Evolutionary conservation across 2,113 vertebrate genomes (phyloP).

Genomic region (Lethenteron reissneri): DNA sequence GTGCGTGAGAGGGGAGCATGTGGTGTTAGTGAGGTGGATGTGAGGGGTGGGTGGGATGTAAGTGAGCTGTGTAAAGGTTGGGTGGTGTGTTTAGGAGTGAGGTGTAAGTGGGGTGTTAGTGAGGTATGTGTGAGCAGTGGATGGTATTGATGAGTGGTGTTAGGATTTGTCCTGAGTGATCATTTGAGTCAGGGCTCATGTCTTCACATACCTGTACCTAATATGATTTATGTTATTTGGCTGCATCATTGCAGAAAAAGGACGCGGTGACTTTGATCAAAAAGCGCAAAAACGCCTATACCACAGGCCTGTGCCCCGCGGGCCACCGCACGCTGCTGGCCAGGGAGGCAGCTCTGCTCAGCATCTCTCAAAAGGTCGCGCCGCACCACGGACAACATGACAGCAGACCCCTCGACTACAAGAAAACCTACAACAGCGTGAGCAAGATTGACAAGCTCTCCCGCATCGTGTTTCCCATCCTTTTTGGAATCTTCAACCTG

Average conservation of each 20-base stretch:
- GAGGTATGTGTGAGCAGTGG: no score
- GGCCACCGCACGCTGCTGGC: constrained; percentile 44
- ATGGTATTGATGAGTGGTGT: no score
- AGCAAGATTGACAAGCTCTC: constrained; percentile 99
- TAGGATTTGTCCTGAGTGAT: no score
- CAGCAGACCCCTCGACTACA: constrained; percentile 56
- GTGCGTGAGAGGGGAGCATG: no score
- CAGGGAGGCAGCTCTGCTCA: constrained; percentile 65
- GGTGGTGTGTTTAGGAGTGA: no score
- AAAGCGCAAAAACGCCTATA: constrained; percentile 91
- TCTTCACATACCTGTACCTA: no score
- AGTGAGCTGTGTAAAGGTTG: no score
- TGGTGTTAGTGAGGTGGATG: no score
- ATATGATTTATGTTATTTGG: no score
- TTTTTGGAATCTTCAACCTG: constrained; percentile 95
- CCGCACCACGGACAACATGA: constrained; percentile 29
- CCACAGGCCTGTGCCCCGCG: constrained; percentile 93
- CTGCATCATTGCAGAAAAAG: constrained; percentile 42
- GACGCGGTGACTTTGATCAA: constrained; percentile 59
- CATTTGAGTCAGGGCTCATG: no score
- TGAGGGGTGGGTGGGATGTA: no score
- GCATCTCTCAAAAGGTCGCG: constrained; percentile 61
- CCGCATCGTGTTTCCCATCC: constrained; percentile 84
- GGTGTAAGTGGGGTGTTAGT: no score
- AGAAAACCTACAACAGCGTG: constrained; percentile 94